Percentiles rank a stretch among this genome's conserved stretches.
phyloP scores from a whole-genome alignment of 2,888 invertebrate species.

The Harpalus rufipes region DNA sequence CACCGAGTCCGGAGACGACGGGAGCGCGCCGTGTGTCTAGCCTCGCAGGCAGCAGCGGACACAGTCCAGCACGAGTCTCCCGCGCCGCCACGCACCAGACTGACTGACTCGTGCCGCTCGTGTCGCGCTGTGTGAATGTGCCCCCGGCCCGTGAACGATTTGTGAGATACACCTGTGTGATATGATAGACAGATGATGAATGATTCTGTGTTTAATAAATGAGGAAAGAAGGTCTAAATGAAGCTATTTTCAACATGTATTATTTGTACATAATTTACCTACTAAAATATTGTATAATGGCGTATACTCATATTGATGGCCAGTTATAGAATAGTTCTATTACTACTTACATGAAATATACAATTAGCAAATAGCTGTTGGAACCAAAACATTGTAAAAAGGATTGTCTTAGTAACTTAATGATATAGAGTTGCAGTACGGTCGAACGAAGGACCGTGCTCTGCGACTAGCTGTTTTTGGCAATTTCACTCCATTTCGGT shows the following conservation, averaged over 20 bases:
- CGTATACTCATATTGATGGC: constrained; percentile 77
- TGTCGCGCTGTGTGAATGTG: constrained; percentile 17
- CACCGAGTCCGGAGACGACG: constrained; percentile 39
- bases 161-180: constrained; percentile 65
- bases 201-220: constrained; percentile 66
- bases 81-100: constrained; percentile 56
- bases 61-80: constrained; percentile 42
- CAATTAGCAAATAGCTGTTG: constrained; percentile 73
- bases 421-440: constrained; percentile 58
- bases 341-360: constrained; percentile 69
- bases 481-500: constrained; percentile 75
- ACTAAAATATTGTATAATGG: constrained; percentile 67
- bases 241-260: constrained; percentile 77
- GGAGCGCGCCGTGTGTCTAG: constrained; percentile 59
- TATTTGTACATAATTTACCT: constrained; percentile 75
- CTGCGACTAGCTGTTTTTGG: constrained; percentile 68
- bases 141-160: constrained; percentile 51
- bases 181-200: constrained; percentile 61
- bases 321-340: constrained; percentile 85
- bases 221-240: constrained; percentile 76
- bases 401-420: constrained; percentile 67
- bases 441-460: constrained; percentile 9
- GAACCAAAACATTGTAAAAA: constrained; percentile 76
- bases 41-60: constrained; percentile 62
- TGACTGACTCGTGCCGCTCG: constrained; percentile 62